Base-by-base conservation (phyloP, 2,888 invertebrate species). In the Nycteola revayana region DNA sequence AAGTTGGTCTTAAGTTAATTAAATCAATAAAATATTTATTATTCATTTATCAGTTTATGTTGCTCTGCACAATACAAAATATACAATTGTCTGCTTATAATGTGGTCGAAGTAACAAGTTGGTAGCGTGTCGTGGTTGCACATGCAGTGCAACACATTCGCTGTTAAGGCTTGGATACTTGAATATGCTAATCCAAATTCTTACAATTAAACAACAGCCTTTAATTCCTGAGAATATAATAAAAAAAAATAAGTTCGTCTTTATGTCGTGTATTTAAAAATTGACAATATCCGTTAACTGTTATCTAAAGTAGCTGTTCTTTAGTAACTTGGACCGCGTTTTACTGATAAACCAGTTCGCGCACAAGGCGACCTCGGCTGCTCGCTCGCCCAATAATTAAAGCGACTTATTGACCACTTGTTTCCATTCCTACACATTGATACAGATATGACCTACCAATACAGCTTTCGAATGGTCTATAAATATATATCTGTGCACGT, bases 331-430 rank as follows among this genome's bases (percentile, higher is more conserved):
- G 66, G 49, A 49, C 65, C 69, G 60, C 65, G 51, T 41, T 53
- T 50, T 39, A 66, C 64, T 75, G 75, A 75, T 76, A 86, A 85
- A 88, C 88, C 85, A 84, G 88, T 87, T 83, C 63, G 72, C 64
- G 66, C 61, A 75, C 78, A 81, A 68, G 81, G 60, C 76, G 87
- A 75, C 86, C 87, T 87, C 85, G 86, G 60, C 64, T 59, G 64
- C 63, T 63, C 40, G 63, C 60, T 73, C 78, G 74, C 73, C 66
- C 73, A 80, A 81, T 82, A 80, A 86, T 81, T 83, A 81, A 81
- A 74, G 65, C 75, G 64, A 76, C 76, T 75, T 75, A 83, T 81
- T 83, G 80, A 68, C 75, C 73, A 82, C 81, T 86, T 84, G 81
- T 69, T 76, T 75, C 62, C 75, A 75, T 76, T 81, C 68, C 69